phyloP scores from a whole-genome alignment of 2,888 invertebrate genomes.

The Tineola bisselliella region DNA sequence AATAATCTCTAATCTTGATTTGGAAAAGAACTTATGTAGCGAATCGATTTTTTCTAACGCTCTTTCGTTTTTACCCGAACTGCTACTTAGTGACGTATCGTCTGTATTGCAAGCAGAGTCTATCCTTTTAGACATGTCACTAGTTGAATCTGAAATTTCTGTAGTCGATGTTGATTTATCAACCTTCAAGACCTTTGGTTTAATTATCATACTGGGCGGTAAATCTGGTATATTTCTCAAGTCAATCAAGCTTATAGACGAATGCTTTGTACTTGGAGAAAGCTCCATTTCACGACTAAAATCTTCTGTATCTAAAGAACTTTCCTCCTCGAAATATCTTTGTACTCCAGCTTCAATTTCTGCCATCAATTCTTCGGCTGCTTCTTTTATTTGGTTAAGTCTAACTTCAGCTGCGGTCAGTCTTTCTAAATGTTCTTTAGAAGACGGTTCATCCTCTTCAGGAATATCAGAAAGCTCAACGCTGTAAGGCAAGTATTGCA shows the following conservation, averaged over 20 bases:
- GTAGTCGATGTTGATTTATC: constrained; percentile 58
- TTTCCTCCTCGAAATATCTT: constrained; percentile 28
- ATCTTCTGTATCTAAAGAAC: constrained; percentile 24
- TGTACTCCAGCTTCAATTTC: constrained; percentile 47
- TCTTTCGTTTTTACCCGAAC: constrained; percentile 41
- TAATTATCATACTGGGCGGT: constrained; percentile 51
- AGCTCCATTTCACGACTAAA: constrained; percentile 37
- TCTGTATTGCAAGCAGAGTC: constrained; percentile 55
- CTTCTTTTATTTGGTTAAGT: constrained; percentile 28
- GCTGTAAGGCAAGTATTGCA: constrained; percentile 43
- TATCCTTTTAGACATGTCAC: constrained; percentile 41
- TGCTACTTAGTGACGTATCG: constrained; percentile 39
- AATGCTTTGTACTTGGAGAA: constrained; percentile 36
- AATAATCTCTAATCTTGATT: constrained; percentile 55
- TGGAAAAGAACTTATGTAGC: constrained; percentile 52
- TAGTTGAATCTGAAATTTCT: constrained; percentile 48
- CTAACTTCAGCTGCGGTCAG: constrained; percentile 32
- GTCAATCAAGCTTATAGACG: constrained; percentile 54
- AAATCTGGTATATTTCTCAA: constrained; percentile 53
- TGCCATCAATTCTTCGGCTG: constrained; percentile 41
- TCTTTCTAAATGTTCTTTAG: constrained; percentile 29
- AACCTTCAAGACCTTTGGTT: constrained; percentile 45
- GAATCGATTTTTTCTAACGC: constrained; percentile 55
- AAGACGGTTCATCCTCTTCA: constrained; percentile 57
- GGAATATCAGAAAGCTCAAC: constrained; percentile 55